phyloP scores from a whole-genome alignment of 2,888 invertebrate genomes.

The Zygaena filipendulae region DNA sequence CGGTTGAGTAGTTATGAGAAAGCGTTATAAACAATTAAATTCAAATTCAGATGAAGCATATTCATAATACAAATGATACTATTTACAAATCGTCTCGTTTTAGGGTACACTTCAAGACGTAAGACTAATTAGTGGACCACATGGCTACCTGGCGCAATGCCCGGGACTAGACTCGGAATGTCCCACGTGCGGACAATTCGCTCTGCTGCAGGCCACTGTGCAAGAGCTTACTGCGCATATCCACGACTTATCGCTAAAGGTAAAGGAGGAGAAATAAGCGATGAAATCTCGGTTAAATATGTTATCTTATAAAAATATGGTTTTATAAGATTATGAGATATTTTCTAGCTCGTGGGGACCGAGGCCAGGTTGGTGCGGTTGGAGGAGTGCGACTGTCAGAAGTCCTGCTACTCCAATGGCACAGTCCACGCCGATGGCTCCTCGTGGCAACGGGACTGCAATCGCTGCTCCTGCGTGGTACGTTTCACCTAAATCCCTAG shows the following conservation, averaged over 20 bases:
- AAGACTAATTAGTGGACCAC: conserved; percentile 84
- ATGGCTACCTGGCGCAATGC: conserved; percentile 89
- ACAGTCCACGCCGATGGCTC: conserved; percentile 85
- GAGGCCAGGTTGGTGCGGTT: conserved; percentile 81
- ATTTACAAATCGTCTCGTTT: conserved; percentile 22
- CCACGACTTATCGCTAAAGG: conserved; percentile 86
- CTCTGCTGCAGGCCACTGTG: conserved; percentile 84
- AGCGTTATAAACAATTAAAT: too few relatives aligned
- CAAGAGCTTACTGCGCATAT: conserved; percentile 83
- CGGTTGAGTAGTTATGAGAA: too few relatives aligned
- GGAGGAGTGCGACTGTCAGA: conserved; percentile 92
- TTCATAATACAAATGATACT: too few relatives aligned
- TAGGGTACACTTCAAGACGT: conserved; percentile 92
- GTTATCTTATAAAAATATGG: neutral
- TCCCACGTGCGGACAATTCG: conserved; percentile 91
- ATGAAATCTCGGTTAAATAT: too few relatives aligned
- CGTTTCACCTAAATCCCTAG: conserved; percentile 28
- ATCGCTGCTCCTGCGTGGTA: conserved; percentile 89
- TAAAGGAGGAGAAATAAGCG: too few relatives aligned
- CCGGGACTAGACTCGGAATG: conserved; percentile 87
- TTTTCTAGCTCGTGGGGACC: conserved; percentile 78
- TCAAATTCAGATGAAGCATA: too few relatives aligned
- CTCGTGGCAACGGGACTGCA: conserved; percentile 87
- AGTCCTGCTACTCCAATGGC: conserved; percentile 85
- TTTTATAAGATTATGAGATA: too few relatives aligned